Conservation (phyloP, 2,113 vertebrate genomes). For the Theropithecus gelada region DNA sequence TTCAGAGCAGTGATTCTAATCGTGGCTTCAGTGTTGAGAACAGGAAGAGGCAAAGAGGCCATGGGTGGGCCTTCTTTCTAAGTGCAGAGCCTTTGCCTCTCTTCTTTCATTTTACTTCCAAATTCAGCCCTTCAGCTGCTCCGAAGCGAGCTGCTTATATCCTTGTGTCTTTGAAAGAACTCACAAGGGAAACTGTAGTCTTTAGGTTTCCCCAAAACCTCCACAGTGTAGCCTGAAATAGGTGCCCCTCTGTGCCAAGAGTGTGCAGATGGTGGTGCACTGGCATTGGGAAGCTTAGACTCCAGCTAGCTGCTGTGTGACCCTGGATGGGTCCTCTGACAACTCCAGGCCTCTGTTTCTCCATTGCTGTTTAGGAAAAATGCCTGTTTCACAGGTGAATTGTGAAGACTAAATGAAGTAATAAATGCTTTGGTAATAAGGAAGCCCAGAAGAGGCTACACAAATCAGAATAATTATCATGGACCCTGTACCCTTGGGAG, state of each 20-base stretch:
- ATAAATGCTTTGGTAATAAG: conserved; percentile 58
- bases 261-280: fast-evolving
- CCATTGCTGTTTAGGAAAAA: neutral
- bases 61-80: fast-evolving
- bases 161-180: neutral
- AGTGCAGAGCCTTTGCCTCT: too few relatives aligned
- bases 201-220: neutral
- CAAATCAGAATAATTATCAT: conserved; percentile 61
- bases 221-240: neutral
- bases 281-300: neutral
- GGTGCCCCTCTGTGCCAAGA: too few relatives aligned
- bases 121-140: neutral
- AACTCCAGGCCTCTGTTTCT: neutral
- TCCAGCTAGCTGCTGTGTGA: neutral
- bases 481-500: conserved; percentile 46
- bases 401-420: conserved; percentile 48
- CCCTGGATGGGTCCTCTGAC: neutral
- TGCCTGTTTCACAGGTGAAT: conserved; percentile 41
- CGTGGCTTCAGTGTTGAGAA: neutral
- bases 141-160: neutral
- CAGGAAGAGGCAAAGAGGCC: neutral
- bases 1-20: neutral
- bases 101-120: neutral
- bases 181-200: neutral
- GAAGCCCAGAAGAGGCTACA: conserved; percentile 40